These are phyloP conservation scores for Andinoacara biseriatus DNA, from an alignment of 2,113 vertebrate species.

Conservation along the genomic window DNA sequence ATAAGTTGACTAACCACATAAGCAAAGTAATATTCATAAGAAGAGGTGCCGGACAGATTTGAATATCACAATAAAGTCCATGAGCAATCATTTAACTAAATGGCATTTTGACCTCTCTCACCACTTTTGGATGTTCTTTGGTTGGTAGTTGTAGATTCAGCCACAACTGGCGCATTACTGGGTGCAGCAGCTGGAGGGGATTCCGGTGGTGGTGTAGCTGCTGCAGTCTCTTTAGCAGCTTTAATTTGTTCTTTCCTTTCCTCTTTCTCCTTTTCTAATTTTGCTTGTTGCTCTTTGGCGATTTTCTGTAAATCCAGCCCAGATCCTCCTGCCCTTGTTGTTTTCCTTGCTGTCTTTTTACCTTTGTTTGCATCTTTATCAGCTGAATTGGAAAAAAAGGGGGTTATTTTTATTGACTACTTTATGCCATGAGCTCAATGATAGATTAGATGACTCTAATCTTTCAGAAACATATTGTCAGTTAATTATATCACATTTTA, in stretches of 20 bases:
- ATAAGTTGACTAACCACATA: background rate
- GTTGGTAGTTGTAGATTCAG: background rate
- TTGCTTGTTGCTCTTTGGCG: constrained; percentile 70
- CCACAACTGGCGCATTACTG: background rate
- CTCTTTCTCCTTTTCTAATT: constrained; percentile 62
- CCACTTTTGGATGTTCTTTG: background rate
- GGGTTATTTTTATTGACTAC: background rate
- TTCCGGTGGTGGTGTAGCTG: constrained; percentile 30
- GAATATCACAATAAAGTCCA: too few relatives aligned
- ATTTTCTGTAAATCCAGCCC: constrained; percentile 68
- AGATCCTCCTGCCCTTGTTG: constrained; percentile 70
- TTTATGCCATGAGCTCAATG: background rate
- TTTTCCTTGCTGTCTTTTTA: constrained; percentile 75
- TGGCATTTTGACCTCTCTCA: background rate
- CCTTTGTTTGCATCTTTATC: constrained; percentile 64
- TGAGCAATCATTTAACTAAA: background rate
- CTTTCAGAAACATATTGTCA: background rate
- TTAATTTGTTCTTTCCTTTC: constrained; percentile 60
- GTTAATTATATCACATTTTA: background rate
- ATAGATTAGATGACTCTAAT: background rate
- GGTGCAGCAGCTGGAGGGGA: constrained; percentile 8
- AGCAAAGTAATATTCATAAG: background rate
- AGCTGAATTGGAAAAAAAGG: constrained; percentile 41
- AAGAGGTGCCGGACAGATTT: background rate
- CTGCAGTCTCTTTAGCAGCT: constrained; percentile 49